These are phyloP conservation scores for Mizuhopecten yessoensis DNA, from an alignment of 1,140 invertebrate species.

Conservation along the genomic window DNA sequence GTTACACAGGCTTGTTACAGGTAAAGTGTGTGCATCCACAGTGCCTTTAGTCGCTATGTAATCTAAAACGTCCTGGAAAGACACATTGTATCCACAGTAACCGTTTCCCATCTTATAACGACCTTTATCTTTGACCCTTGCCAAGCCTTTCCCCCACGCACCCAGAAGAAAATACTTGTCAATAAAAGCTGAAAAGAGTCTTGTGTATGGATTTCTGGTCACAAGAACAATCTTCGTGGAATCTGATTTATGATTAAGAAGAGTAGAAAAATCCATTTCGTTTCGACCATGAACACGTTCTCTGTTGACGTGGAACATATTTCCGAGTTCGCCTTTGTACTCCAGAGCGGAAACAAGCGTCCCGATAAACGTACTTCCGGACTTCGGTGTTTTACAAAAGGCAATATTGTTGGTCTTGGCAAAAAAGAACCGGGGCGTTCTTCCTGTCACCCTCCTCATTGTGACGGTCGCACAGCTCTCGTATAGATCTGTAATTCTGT, in stretches of 20 bases:
- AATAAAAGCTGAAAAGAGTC: neutral
- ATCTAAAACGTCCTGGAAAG: neutral
- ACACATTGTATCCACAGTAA: neutral
- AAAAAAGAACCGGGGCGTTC: neutral
- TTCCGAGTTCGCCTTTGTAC: neutral
- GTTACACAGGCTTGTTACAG: neutral
- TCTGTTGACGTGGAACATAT: slow-evolving; percentile 1
- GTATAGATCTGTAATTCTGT: neutral
- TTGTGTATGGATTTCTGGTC: neutral
- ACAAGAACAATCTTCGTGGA: neutral
- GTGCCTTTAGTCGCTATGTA: neutral
- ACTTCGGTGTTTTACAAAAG: neutral
- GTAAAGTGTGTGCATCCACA: neutral
- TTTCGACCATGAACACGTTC: neutral
- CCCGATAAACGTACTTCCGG: neutral
- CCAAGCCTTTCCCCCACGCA: neutral
- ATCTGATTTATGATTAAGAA: neutral
- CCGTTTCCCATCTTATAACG: neutral
- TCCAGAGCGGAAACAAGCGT: neutral
- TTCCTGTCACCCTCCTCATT: neutral
- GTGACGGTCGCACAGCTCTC: neutral
- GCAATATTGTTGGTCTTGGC: neutral
- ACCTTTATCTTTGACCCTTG: neutral
- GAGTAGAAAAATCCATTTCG: neutral
- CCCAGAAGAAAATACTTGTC: neutral